Base-by-base conservation (phyloP, 2,888 invertebrate species). In the Calameuta idolon region DNA sequence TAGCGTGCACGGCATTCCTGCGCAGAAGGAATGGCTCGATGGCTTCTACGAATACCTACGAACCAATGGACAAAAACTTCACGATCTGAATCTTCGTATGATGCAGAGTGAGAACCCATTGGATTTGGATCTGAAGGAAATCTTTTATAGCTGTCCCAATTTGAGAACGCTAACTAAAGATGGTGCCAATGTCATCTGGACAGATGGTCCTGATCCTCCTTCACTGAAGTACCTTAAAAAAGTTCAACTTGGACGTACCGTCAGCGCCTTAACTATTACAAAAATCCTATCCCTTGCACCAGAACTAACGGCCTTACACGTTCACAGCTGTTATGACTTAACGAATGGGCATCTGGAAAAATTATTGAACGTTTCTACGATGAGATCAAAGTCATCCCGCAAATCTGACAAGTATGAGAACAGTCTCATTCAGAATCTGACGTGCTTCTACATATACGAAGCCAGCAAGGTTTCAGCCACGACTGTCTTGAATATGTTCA, bases 391-490 rank as follows among this genome's bases (percentile, higher is more conserved):
- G 75, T 75, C 34, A 15, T 73, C 73, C 11, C 76, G 78, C 33
- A 79, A 79, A 73, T 79, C 75, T 31, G 82, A 83, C 23, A 80
- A 83, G 69, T 79, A 76, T 75, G 82, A 84, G 34, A 86, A 88
- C 74, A 85, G 87, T 80, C 77, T 88, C 9, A 83, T 89, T 33
- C 85, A 86, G 75, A 89, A 90, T 75, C 83, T 91, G 69, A 87
- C 89, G 55, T 92, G 92, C 78, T 91, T 92, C 76, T 92, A 92
- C 78, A 89, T 92, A 68, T 91, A 92, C 79, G 91, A 92, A 76
- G 90, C 91, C 5, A 90, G 88, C 73, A 87, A 89, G 74, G 87
- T 92, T 15, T 90, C 91, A 0, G 89, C 88, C 15, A 82, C 84
- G 4, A 89, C 90, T 5, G 87, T 92, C 31, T 82, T 90, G 11